phyloP scores from a whole-genome alignment of 2,797 vertebrate genomes.

The Rousettus madagascariensis region DNA sequence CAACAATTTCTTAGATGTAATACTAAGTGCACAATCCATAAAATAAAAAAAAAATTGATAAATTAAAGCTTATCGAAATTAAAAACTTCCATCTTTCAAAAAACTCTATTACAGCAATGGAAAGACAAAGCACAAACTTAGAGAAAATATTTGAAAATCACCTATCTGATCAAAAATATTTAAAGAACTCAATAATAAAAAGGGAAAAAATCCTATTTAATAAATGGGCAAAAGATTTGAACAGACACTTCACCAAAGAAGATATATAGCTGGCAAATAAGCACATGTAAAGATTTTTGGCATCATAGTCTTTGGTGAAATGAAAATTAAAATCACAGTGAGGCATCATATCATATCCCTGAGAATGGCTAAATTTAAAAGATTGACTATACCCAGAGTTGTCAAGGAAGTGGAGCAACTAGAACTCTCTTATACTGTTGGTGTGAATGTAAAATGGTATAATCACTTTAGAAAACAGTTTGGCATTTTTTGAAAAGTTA shows the following conservation, averaged over 20 bases:
- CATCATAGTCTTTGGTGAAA: neutral
- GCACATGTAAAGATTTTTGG: neutral
- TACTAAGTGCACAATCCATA: neutral
- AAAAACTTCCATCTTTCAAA: neutral
- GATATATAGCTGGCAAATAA: neutral
- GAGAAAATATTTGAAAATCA: constrained; percentile 17
- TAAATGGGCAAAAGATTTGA: neutral
- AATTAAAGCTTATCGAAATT: neutral
- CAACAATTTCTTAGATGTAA: neutral
- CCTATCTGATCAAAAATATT: neutral
- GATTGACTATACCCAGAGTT: neutral
- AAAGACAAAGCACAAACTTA: neutral
- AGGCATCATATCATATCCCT: neutral
- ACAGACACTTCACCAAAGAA: neutral
- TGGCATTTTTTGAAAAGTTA: neutral
- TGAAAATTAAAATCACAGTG: neutral
- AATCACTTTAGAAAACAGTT: neutral
- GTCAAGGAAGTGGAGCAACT: neutral
- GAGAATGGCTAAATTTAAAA: constrained; percentile 30
- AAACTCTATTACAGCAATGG: neutral
- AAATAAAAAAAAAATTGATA: neutral
- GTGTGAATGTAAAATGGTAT: neutral
- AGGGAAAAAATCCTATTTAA: neutral
- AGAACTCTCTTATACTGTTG: neutral
- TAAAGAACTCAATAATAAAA: constrained; percentile 15